Conservation (phyloP, 2,888 invertebrate species). For the Drosophila affinis region DNA sequence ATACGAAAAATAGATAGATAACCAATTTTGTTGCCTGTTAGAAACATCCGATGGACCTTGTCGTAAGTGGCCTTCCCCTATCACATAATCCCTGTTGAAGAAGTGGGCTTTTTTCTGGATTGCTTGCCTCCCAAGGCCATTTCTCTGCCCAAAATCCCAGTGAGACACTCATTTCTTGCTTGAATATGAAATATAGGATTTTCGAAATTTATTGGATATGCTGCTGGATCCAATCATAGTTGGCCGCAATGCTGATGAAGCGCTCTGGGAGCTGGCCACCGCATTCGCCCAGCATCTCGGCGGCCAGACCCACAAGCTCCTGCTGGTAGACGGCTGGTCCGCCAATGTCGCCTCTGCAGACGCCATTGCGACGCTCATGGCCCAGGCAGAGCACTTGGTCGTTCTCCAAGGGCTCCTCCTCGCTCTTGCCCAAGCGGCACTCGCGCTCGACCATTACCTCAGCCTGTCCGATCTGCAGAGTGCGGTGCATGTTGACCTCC, state of each 20-base stretch:
- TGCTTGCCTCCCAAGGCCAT: no score
- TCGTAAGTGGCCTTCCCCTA: no score
- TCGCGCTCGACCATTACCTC: constrained; percentile 42
- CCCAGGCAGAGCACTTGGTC: constrained; percentile 75
- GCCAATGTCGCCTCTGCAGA: constrained; percentile 80
- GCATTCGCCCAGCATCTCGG: constrained; percentile 71
- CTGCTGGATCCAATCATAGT: constrained; percentile 68
- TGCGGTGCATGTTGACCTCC: constrained; percentile 55
- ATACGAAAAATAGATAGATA: no score
- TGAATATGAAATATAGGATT: background rate
- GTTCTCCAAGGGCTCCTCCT: constrained; percentile 17
- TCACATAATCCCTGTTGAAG: background rate
- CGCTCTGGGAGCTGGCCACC: constrained; percentile 74
- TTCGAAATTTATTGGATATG: constrained; percentile 52
- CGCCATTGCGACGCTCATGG: constrained; percentile 73
- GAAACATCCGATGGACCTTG: no score
- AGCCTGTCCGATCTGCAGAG: constrained; percentile 59
- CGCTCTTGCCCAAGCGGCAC: constrained; percentile 38
- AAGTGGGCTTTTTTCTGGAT: no score
- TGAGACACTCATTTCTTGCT: background rate
- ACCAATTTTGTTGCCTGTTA: no score
- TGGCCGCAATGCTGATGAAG: constrained; percentile 67
- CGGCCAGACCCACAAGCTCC: constrained; percentile 74
- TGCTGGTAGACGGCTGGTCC: constrained; percentile 76
- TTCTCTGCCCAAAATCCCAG: background rate